Base-by-base conservation (phyloP, 2,113 vertebrate species). In the Bubo blakistoni region DNA sequence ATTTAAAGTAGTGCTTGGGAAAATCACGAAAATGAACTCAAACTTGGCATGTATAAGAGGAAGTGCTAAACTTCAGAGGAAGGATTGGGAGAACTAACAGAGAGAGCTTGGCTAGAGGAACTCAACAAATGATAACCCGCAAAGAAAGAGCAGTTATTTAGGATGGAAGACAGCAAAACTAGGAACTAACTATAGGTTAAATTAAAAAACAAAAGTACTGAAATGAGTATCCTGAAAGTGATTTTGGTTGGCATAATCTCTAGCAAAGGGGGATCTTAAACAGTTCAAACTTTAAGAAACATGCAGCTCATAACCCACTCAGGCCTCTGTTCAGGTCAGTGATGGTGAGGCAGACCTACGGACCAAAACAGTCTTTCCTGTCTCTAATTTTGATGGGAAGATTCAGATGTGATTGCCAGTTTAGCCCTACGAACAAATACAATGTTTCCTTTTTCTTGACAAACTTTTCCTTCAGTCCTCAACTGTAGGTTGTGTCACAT, bases 1-100 rank as follows among this genome's bases (percentile, higher is more conserved):
- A 96, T 90, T 96, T 95, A 94, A 95, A 95, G 77, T 17, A 95
- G 85, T 34, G 71, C 81, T 91, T 96, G 89, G 93, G 93, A 97
- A 97, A 97, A 94, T 85, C 71, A 90, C 10, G 93, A 94, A 97
- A 96, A 94, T 82, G 57, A 96, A 96, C 87, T 73, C 74, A 46
- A 90, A 78, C 61, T 95, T 97, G 96, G 94, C 96, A 90, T 1
- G 11, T n/a, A 9, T 46, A 94, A 84, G 77, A 88, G 95, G 95
- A 95, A 96, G 81, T 86, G 51, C 78, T 90, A 69, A 91, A 87
- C 92, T 95, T 95, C 94, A 94, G 96, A 95, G 89, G 78, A 92
- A 82, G 77, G 66, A 67, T 0, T 81, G 89, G 57, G 70, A 90
- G 81, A 94, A 77, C 74, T 87, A 87, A 83, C 72, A 92, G 32